These are phyloP conservation scores for Ibycter americanus DNA, from an alignment of 2,797 vertebrate species.

Conservation along the genomic window DNA sequence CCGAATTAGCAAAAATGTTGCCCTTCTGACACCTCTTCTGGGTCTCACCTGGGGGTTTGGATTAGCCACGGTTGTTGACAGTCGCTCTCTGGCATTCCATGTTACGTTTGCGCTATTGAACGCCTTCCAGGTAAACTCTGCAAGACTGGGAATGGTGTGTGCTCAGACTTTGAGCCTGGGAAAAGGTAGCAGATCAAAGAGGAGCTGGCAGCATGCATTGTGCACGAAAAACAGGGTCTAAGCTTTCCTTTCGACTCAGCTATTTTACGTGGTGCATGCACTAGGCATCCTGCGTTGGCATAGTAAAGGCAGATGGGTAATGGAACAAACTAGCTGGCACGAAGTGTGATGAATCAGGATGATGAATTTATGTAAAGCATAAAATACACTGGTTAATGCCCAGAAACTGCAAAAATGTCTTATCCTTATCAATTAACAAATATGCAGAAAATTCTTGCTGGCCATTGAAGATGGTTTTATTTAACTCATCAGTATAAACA, in stretches of 20 bases:
- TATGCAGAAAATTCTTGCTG: not conserved
- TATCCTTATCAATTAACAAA: not conserved
- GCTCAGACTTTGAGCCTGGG: not conserved
- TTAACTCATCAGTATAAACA: not conserved
- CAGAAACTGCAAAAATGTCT: not conserved
- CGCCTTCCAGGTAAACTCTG: slow-evolving; percentile 75
- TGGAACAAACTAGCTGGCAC: not conserved
- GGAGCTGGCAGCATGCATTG: not conserved
- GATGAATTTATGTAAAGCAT: not conserved
- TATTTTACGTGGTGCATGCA: rapidly evolving
- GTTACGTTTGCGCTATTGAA: slow-evolving; percentile 71
- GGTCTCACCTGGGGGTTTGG: slow-evolving; percentile 80
- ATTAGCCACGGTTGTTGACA: slow-evolving; percentile 19
- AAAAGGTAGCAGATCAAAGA: not conserved
- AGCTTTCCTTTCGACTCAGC: not conserved
- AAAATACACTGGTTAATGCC: not conserved
- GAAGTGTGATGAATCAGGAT: not conserved
- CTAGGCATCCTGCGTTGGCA: rapidly evolving
- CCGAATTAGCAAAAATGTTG: slow-evolving; percentile 73
- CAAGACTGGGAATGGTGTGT: not conserved
- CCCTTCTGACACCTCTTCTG: slow-evolving; percentile 77
- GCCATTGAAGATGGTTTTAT: not conserved
- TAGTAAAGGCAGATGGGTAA: not conserved
- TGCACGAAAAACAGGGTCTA: not conserved
- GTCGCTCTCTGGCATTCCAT: not conserved